Evolutionary conservation across 2,113 vertebrate genomes (phyloP).

Genomic region (Tetrao urogallus): DNA sequence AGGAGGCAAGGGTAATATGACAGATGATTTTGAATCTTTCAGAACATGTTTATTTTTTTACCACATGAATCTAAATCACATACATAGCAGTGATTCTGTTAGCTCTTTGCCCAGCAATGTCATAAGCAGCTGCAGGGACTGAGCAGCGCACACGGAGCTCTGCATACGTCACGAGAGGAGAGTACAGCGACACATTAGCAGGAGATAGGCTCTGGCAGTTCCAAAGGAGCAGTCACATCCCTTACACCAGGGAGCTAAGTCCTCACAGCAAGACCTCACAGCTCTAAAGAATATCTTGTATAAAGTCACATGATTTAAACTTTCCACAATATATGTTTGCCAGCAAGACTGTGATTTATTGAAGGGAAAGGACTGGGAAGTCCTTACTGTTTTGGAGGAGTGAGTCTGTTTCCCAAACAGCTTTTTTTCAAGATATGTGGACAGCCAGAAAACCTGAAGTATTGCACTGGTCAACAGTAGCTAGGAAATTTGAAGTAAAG

Average conservation of each 20-base stretch:
- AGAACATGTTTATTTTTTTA: not conserved
- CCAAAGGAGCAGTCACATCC: not conserved
- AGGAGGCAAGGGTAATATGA: not conserved
- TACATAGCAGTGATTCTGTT: not conserved
- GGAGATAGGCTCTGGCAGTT: not conserved
- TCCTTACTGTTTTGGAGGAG: not conserved
- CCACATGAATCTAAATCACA: not conserved
- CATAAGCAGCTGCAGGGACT: not conserved
- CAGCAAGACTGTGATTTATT: not conserved
- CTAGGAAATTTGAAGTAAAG: not conserved
- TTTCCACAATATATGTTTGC: not conserved
- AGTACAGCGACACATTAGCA: not conserved
- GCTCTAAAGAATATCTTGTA: not conserved
- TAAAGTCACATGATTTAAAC: not conserved
- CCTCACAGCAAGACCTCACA: accelerated
- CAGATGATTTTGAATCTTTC: not conserved
- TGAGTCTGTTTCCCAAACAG: not conserved
- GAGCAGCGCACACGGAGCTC: accelerated
- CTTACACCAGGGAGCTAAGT: not conserved
- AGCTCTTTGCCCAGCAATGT: not conserved
- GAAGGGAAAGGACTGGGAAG: not conserved
- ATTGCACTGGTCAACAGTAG: not conserved
- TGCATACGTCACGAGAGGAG: not conserved
- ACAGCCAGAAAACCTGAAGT: not conserved
- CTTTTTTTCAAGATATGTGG: not conserved